Base-by-base conservation (phyloP, 2,113 vertebrate genomes). In the Plotosus lineatus region DNA sequence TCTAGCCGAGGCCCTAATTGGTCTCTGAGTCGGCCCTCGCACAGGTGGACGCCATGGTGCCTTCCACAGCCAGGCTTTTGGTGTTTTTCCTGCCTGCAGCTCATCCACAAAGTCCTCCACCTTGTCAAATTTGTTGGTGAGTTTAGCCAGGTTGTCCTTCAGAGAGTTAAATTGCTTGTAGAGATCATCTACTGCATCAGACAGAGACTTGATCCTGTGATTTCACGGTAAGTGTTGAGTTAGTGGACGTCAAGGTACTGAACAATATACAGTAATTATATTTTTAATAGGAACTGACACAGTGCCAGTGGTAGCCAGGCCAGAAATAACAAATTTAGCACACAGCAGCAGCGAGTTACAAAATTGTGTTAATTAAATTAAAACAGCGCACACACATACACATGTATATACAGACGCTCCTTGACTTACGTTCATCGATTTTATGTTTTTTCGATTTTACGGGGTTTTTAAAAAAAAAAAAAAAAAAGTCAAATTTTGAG, bases 161-260 rank as follows among this genome's bases (percentile, higher is more conserved):
- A 96, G 89, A 6, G 75, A 36, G 74, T 94, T 93, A 66, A 96
- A 95, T 80, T 95, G 94, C 78, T 73, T 89, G 85, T 96, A 95
- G 28, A 96, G 93, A n/a, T 94, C 94, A 11, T 92, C 91, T 61
- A 95, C 88, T 0, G 95, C 95, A 0, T 93, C 90, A 1, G 94
- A 96, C 17, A 96, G 92, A 6, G 94, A 85, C 33, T 89, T 92
- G 71, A 96, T 95, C 90, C 95, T 95, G 87, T 2, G 66, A 33
- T n/a, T 53, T 38, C 8, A 40, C 3, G 40, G 46, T n/a, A n/a
- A 50, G 3, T 46, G 14, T 36, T 68, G 69, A 73, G 69, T 44
- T 73, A 73, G 55, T 31, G 36, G 12, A 38, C 36, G 21, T 68
- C 33, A 19, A 53, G 48, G 44, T 44, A 56, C 36, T 46, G 40